A percentile compares a stretch with the other conserved stretches of the same genome.
Evolutionary conservation across 2,797 vertebrate species (phyloP).

Genomic region (Sparidentex hasta): DNA sequence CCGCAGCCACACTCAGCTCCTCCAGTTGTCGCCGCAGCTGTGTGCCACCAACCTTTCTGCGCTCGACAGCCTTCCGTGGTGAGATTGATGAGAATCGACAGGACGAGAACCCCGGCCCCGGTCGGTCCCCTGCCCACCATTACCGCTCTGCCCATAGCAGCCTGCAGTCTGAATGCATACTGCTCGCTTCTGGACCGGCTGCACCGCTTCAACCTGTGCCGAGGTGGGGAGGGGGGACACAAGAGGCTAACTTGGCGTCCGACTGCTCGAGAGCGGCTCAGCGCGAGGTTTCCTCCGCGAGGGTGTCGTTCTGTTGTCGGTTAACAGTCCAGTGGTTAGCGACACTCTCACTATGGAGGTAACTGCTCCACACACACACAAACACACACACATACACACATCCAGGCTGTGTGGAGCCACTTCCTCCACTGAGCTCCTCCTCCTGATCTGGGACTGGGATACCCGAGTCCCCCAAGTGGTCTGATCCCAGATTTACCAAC

Average conservation of each 20-base stretch:
- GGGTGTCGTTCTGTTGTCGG: slow-evolving; percentile 20
- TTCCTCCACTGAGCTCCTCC: slow-evolving; percentile 86
- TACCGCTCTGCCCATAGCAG: slow-evolving; percentile 89
- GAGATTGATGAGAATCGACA: slow-evolving; percentile 83
- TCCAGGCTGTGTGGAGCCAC: slow-evolving; percentile 78
- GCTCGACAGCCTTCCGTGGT: slow-evolving; percentile 78
- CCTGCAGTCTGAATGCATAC: slow-evolving; percentile 88
- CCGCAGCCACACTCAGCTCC: not conserved
- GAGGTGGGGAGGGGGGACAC: not conserved
- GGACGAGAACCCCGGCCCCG: slow-evolving; percentile 83
- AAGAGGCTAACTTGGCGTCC: not conserved
- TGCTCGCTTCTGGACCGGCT: slow-evolving; percentile 78
- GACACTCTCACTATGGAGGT: slow-evolving; percentile 72
- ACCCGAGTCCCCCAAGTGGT: slow-evolving; percentile 77
- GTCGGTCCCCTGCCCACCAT: slow-evolving; percentile 87
- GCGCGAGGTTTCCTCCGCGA: slow-evolving; percentile 15
- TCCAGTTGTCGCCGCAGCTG: slow-evolving; percentile 52
- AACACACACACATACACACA: slow-evolving; percentile 59
- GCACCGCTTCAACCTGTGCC: slow-evolving; percentile 67
- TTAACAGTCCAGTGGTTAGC: slow-evolving; percentile 65
- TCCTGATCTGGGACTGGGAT: slow-evolving; percentile 68
- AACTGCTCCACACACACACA: slow-evolving; percentile 42
- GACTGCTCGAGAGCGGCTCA: slow-evolving; percentile 10
- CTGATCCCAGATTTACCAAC: slow-evolving; percentile 26
- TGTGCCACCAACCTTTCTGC: slow-evolving; percentile 85